A percentile compares a stretch with the other conserved stretches of the same genome.
These are phyloP conservation scores for Dasypolia templi DNA, from an alignment of 2,888 invertebrate species.

Conservation along the genomic window DNA sequence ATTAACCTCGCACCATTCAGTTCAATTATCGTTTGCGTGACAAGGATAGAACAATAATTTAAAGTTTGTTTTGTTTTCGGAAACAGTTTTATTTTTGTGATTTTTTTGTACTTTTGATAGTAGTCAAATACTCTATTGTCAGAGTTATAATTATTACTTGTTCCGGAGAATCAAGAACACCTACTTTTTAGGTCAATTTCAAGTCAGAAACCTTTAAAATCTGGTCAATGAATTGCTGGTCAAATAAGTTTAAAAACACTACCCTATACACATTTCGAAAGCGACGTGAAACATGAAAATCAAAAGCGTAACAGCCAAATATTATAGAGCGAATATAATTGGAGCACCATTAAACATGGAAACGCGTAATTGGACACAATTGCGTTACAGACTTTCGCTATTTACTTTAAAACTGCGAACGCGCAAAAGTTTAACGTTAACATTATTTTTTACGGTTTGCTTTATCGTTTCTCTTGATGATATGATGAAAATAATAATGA, in stretches of 20 bases:
- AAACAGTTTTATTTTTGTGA: too few relatives aligned
- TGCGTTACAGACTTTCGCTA: conserved; percentile 62
- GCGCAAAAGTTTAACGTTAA: conserved; percentile 51
- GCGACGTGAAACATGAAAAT: conserved; percentile 56
- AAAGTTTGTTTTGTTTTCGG: too few relatives aligned
- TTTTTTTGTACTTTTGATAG: too few relatives aligned
- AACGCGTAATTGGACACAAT: conserved; percentile 60
- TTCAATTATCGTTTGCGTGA: too few relatives aligned
- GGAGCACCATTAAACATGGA: conserved; percentile 46
- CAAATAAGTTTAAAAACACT: conserved; percentile 10
- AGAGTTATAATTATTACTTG: too few relatives aligned
- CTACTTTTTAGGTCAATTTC: background rate
- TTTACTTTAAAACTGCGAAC: conserved; percentile 60
- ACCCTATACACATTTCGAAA: conserved; percentile 59
- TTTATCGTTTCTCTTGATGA: conserved; percentile 38
- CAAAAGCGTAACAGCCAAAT: conserved; percentile 64
- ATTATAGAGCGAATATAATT: conserved; percentile 60
- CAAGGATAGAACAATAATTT: too few relatives aligned
- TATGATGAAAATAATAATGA: background rate
- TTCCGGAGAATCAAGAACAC: too few relatives aligned
- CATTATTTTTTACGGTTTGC: conserved; percentile 35
- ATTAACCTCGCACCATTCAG: too few relatives aligned
- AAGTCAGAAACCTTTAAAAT: background rate
- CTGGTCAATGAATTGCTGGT: too few relatives aligned
- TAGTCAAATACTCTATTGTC: too few relatives aligned